A percentile compares a stretch with the other conserved stretches of the same genome.
phyloP scores from a whole-genome alignment of 2,888 invertebrate species.

The Archips crataeganus region DNA sequence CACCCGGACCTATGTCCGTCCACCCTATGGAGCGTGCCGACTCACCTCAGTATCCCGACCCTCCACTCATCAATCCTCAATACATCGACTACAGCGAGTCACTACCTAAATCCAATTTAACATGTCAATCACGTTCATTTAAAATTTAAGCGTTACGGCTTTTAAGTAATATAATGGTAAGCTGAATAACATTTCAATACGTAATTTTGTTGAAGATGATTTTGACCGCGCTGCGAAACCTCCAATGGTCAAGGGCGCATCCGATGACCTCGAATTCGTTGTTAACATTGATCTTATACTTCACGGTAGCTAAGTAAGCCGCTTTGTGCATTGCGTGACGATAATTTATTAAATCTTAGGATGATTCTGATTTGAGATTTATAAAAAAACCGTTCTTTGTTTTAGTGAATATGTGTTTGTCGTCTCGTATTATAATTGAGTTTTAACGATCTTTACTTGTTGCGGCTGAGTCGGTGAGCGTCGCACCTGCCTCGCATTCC shows the following conservation, averaged over 20 bases:
- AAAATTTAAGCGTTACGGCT: background rate
- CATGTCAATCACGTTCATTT: background rate
- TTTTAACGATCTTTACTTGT: slow-evolving; percentile 60
- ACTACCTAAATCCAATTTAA: slow-evolving; percentile 19
- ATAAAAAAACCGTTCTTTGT: slow-evolving; percentile 29
- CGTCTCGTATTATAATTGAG: slow-evolving; percentile 55
- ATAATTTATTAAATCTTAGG: slow-evolving; percentile 52
- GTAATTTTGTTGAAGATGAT: slow-evolving; percentile 52
- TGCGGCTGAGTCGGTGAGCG: slow-evolving; percentile 66
- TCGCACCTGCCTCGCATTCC: slow-evolving; percentile 67
- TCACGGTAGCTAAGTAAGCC: slow-evolving; percentile 43
- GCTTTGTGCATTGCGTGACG: slow-evolving; percentile 66
- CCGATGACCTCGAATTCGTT: slow-evolving; percentile 65
- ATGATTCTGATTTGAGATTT: background rate
- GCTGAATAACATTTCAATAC: slow-evolving; percentile 49
- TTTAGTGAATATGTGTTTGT: slow-evolving; percentile 32
- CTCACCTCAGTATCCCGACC: slow-evolving; percentile 13
- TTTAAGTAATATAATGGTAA: background rate
- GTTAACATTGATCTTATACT: slow-evolving; percentile 56
- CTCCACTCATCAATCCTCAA: slow-evolving; percentile 25
- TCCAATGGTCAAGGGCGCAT: slow-evolving; percentile 72
- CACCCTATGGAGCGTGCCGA: slow-evolving; percentile 23
- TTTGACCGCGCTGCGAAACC: slow-evolving; percentile 67
- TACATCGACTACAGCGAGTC: slow-evolving; percentile 8
- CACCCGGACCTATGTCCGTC: slow-evolving; percentile 46